Evolutionary conservation across 1,140 invertebrate species (phyloP), one percentile per base, ranked within the genome.

Genomic region (Limonius californicus): DNA sequence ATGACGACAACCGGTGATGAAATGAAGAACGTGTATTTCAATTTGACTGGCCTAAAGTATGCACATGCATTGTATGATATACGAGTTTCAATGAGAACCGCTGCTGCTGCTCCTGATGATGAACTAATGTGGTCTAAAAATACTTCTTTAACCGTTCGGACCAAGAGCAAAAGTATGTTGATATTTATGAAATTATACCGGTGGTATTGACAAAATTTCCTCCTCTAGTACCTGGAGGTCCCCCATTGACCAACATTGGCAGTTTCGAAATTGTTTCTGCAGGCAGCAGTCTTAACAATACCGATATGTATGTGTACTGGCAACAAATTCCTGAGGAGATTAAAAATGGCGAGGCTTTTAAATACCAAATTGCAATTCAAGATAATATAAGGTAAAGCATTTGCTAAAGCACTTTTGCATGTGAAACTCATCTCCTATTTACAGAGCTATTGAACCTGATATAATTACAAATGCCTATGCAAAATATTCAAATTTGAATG

Each of bases 261-360:
- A 84, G 84, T 63, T 90, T 89, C 72, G 83, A 87, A 72, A 74
- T 80, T 57, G 74, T 81, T 12, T 62, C 75, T n/a, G 82, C 78
- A 61, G 75, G 79, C 35, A 78, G 70, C 54, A 77, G 77, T 57
- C 70, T 45, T 15, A 39, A 47, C 6, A 73, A 71, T 57, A 73
- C 83, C 54, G 80, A 84, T 50, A 76, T 88, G 19, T 84, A 82
- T 74, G 75, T 89, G 15, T 89, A 89, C 72, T 90, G 88, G 87
- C 84, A 87, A 71, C 78, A 83, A 57, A 81, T 90, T 53, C 80
- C 82, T 18, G 74, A 78, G 7, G 81, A 82, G 68, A 77, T 85
- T 61, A 79, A 87, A 53, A 85, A 85, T 69, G 84, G 84, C 4
- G 76, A 81, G 16, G 76, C 81, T 56, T 85, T 85, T 68, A 74